These are phyloP conservation scores for Microtus richardsoni DNA, from an alignment of 2,113 vertebrate species.

Conservation along the genomic window DNA sequence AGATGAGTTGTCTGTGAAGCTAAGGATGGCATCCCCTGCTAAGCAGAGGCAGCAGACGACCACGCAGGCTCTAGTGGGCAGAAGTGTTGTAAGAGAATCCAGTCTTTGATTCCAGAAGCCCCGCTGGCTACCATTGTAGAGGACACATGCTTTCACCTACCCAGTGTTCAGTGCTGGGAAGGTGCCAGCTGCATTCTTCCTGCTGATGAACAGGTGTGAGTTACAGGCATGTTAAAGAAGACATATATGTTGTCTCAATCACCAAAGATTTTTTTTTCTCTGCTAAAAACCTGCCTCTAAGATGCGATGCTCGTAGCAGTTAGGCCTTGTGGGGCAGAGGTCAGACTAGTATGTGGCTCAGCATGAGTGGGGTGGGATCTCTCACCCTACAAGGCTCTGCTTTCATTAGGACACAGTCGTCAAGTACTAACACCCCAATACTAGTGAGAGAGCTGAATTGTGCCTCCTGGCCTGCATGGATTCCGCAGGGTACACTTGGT, in stretches of 20 bases:
- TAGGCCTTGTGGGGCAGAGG: neutral
- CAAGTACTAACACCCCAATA: too few relatives aligned
- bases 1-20: too few relatives aligned
- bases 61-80: neutral
- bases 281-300: neutral
- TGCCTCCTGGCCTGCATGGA: neutral
- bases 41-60: neutral
- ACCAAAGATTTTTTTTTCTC: neutral
- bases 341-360: neutral
- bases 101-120: neutral
- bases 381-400: neutral
- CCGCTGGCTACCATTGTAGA: fast-evolving
- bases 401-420: neutral
- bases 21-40: too few relatives aligned
- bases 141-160: neutral
- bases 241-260: fast-evolving
- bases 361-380: neutral
- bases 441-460: neutral
- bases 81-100: neutral
- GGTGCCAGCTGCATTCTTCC: neutral
- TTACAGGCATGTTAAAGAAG: neutral
- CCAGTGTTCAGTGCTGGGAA: fast-evolving
- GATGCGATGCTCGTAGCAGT: neutral
- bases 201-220: neutral
- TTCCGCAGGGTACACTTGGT: neutral